Evolutionary conservation across 64 coral and sea anemone species (phyloP).

Genomic region (Hydrozoanthus tunicans): DNA sequence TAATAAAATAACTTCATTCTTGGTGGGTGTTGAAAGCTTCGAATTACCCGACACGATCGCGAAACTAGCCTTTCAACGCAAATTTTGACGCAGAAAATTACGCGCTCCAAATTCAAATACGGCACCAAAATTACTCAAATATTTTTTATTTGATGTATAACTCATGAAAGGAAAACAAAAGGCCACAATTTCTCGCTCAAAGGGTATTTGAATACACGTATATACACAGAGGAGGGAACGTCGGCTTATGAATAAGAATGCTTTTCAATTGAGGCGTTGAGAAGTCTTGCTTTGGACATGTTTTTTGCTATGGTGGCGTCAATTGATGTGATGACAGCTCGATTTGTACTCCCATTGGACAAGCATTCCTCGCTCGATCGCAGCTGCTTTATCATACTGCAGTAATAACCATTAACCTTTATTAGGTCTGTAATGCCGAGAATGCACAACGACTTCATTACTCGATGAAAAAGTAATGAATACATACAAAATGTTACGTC

Average conservation of each 20-base stretch:
- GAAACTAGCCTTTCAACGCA: conserved; percentile 20
- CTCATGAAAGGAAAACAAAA: conserved; percentile 91
- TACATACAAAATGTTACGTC: conserved; percentile 9
- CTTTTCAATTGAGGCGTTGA: conserved; percentile 92
- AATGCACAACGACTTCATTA: conserved; percentile 71
- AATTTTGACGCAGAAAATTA: conserved; percentile 57
- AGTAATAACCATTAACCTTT: conserved; percentile 98
- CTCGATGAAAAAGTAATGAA: conserved; percentile 58
- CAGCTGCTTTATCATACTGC: conserved; percentile 94
- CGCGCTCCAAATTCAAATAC: conserved; percentile 82
- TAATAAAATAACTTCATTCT: conserved; percentile 14
- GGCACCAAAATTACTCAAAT: conserved; percentile 87
- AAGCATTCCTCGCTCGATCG: conserved; percentile 59
- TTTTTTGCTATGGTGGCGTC: conserved; percentile 89
- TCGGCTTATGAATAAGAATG: conserved; percentile 87
- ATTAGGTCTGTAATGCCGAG: conserved; percentile 86
- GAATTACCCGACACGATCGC: conserved; percentile 23
- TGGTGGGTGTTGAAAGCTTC: conserved; percentile 40
- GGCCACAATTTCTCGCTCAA: conserved; percentile 81
- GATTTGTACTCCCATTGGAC: conserved; percentile 77
- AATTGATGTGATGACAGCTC: conserved; percentile 92
- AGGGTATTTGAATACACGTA: conserved; percentile 90
- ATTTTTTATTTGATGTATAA: conserved; percentile 97
- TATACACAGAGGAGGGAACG: conserved; percentile 93
- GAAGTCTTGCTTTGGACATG: conserved; percentile 68